phyloP scores from a whole-genome alignment of 2,797 vertebrate genomes.

The Argentina silus region DNA sequence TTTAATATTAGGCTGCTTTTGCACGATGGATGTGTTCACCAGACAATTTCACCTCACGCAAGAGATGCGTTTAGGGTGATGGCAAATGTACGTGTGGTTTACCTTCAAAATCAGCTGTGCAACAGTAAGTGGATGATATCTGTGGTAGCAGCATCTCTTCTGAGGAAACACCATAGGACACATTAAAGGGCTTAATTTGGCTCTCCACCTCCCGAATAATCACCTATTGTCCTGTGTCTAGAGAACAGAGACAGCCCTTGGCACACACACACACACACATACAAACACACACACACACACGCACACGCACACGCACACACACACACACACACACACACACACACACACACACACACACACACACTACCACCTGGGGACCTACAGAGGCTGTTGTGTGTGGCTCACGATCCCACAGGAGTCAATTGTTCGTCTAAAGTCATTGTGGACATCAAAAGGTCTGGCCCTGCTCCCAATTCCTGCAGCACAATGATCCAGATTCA shows the following conservation, averaged over 20 bases:
- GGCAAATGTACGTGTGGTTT: no score
- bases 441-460: conserved; percentile 68
- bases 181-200: not conserved
- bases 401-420: conserved; percentile 48
- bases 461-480: conserved; percentile 58
- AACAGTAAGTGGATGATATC: not conserved
- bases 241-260: conserved; percentile 29
- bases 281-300: no score
- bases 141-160: no score
- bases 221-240: conserved; percentile 47
- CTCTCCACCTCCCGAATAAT: conserved; percentile 48
- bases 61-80: no score
- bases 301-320: no score
- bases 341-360: not conserved
- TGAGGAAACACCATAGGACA: conserved; percentile 17
- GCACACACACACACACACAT: conserved; percentile 17
- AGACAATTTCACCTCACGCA: no score
- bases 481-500: conserved; percentile 66
- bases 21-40: no score
- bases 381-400: conserved; percentile 30
- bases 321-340: not conserved
- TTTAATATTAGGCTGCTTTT: no score
- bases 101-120: no score
- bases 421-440: conserved; percentile 69
- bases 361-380: conserved; percentile 61